Base-by-base conservation (phyloP, 2,797 vertebrate species). In the Sandelia bainsii region DNA sequence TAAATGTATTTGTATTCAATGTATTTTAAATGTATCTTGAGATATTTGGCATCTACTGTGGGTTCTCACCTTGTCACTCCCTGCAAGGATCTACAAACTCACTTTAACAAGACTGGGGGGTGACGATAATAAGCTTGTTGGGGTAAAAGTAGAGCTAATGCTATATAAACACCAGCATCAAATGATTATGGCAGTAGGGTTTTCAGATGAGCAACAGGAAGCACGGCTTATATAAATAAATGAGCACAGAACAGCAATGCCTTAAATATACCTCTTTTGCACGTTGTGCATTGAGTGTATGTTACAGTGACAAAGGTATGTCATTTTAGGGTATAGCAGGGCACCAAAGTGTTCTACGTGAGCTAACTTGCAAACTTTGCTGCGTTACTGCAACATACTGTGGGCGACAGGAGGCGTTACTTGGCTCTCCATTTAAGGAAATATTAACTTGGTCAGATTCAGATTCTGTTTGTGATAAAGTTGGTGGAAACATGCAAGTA, bases 21-120 rank as follows among this genome's bases (percentile, higher is more conserved):
- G n/a, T n/a, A n/a, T n/a, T n/a, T n/a, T n/a, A n/a, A n/a, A n/a
- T n/a, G n/a, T n/a, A n/a, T n/a, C n/a, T n/a, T n/a, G n/a, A n/a
- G 13, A n/a, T 66, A 54, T 74, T 57, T 50, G 57, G 45, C 10
- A 2, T 45, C 32, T 34, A 37, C 9, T 4, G 3, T 7, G 8
- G 44, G 62, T 11, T 25, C 49, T 66, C 29, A 76, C 69, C 20
- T 57, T 39, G 54, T 66, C 40, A 37, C 39, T 40, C 20, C 7
- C 45, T 25, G 37, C 20, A 25, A 62, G 8, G 27, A 60, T 7
- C 22, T 6, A 45, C 39, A 16, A 42, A 64, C 12, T 40, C 40
- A 56, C 13, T 66, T 44, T 25, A 62, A 5, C 16, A 16, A 63
- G 12, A 23, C 10, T 9, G 1, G 6, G n/a, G 6, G 42, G 27